These are phyloP conservation scores for Margarornis squamiger DNA, from an alignment of 2,797 vertebrate genomes.

Conservation along the genomic window DNA sequence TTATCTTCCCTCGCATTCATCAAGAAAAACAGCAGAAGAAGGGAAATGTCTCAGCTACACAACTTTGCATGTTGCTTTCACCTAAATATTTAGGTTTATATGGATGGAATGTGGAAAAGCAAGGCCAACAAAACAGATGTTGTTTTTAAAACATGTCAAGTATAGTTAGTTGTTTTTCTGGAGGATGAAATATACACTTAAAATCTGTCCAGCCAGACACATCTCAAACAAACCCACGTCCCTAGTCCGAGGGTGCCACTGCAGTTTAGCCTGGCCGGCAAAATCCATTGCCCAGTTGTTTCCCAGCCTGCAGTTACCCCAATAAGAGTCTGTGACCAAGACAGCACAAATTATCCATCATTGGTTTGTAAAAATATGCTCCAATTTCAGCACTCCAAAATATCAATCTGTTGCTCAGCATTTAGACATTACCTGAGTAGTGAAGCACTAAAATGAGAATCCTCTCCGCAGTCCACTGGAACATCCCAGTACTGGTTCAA, in stretches of 20 bases:
- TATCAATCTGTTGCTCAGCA: background rate
- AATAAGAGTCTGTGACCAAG: background rate
- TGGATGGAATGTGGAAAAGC: background rate
- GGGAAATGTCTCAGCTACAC: background rate
- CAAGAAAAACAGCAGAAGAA: background rate
- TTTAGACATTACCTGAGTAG: background rate
- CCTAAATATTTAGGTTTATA: constrained; percentile 29
- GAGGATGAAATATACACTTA: background rate
- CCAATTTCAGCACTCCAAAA: background rate
- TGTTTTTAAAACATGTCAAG: background rate
- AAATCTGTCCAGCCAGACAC: background rate
- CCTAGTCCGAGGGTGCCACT: background rate
- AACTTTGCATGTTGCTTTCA: background rate
- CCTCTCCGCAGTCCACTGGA: background rate
- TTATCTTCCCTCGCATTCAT: background rate
- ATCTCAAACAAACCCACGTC: background rate
- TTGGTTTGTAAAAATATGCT: background rate
- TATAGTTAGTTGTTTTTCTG: background rate
- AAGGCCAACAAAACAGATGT: background rate
- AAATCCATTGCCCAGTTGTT: background rate
- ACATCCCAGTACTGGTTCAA: background rate
- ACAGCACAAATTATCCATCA: background rate
- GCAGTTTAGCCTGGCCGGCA: background rate
- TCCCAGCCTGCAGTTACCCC: background rate
- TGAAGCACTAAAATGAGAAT: background rate